Conservation (phyloP, 2,888 invertebrate species). For the Drosophila subquinaria region DNA sequence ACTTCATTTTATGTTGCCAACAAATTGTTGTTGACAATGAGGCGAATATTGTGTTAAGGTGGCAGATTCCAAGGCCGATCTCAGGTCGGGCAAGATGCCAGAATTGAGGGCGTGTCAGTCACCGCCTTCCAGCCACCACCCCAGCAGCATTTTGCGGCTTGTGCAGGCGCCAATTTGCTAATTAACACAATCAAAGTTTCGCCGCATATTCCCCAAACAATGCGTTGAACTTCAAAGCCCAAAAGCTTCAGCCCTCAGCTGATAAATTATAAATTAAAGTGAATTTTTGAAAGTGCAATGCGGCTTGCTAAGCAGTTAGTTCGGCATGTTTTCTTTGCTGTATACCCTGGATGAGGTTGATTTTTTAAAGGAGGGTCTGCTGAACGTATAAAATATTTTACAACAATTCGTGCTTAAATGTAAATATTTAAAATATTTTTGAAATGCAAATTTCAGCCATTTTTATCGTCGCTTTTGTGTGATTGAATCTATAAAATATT, state of each 20-base stretch:
- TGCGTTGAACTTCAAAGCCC: constrained; percentile 59
- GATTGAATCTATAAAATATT: too few relatives aligned
- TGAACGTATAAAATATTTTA: background rate
- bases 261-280: constrained; percentile 79
- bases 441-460: background rate
- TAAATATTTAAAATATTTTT: background rate
- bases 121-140: background rate
- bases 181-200: constrained; percentile 76
- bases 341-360: constrained; percentile 19
- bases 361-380: background rate
- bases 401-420: background rate
- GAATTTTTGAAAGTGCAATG: constrained; percentile 60
- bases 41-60: constrained; percentile 6
- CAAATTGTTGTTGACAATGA: constrained; percentile 58
- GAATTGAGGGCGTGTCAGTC: background rate
- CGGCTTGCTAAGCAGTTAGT: constrained; percentile 19
- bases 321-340: constrained; percentile 6
- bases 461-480: too few relatives aligned
- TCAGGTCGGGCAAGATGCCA: background rate
- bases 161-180: constrained; percentile 59
- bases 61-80: background rate
- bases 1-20: constrained; percentile 66
- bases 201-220: constrained; percentile 42
- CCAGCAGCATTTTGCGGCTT: constrained; percentile 17
- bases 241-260: constrained; percentile 27